Evolutionary conservation across 2,113 vertebrate genomes (phyloP).

Genomic region (Peromyscus californicus): DNA sequence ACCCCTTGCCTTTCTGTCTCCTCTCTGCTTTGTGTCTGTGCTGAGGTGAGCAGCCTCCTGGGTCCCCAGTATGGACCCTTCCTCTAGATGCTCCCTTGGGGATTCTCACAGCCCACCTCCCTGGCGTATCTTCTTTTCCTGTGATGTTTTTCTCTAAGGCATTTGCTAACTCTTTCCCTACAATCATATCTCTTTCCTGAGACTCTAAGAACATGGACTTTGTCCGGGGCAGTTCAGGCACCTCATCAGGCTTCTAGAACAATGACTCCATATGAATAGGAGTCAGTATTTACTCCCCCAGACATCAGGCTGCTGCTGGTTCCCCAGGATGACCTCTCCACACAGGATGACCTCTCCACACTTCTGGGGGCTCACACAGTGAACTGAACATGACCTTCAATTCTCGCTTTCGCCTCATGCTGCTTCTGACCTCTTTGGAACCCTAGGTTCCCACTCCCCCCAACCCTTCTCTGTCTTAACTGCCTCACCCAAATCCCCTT

Average conservation of each 20-base stretch:
- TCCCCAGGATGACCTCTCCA: neutral
- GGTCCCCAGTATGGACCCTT: neutral
- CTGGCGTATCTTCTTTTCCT: too few species aligned
- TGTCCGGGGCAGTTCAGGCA: neutral
- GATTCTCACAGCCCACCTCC: neutral
- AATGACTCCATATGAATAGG: too few species aligned
- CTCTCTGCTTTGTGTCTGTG: neutral
- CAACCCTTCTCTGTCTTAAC: neutral
- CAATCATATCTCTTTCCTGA: neutral
- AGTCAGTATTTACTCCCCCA: fast-evolving
- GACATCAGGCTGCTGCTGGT: fast-evolving
- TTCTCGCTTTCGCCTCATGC: neutral
- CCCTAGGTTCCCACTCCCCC: neutral
- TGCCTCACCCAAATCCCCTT: too few species aligned
- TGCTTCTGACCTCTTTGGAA: neutral
- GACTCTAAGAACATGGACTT: neutral
- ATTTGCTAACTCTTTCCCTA: neutral
- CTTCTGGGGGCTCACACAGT: neutral
- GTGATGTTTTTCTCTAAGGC: neutral
- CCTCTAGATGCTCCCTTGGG: neutral
- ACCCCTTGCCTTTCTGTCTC: neutral
- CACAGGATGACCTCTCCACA: too few species aligned
- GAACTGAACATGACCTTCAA: neutral
- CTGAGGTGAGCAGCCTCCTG: neutral
- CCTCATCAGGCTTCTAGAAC: neutral